Percentiles rank a stretch among this genome's conserved stretches.
Evolutionary conservation across 2,797 vertebrate genomes (phyloP).

Genomic region (Pterois miles): DNA sequence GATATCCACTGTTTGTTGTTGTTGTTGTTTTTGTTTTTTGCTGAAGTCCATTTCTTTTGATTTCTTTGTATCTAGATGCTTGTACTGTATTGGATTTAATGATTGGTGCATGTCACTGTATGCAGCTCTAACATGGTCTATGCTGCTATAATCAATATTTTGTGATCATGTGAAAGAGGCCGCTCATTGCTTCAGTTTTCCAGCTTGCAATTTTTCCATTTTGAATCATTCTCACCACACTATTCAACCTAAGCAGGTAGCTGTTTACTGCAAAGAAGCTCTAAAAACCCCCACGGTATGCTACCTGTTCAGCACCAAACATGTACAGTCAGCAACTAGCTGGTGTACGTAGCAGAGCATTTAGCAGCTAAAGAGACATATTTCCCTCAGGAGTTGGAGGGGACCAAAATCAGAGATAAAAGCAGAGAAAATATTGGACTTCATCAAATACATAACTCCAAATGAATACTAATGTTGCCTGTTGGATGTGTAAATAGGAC

Average conservation of each 20-base stretch:
- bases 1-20: not conserved
- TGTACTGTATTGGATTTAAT: not conserved
- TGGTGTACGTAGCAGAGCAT: not conserved
- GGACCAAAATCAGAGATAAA: not conserved
- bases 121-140: not conserved
- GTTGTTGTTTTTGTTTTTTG: not conserved
- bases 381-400: not conserved
- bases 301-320: not conserved
- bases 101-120: not conserved
- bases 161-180: not conserved
- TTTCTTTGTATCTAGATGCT: not conserved
- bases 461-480: not conserved
- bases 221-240: not conserved
- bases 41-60: not conserved
- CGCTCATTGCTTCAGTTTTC: not conserved
- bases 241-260: not conserved
- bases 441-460: not conserved
- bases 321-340: not conserved
- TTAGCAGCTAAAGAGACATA: not conserved
- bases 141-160: not conserved
- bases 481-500: not conserved
- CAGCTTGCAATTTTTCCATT: not conserved
- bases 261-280: not conserved
- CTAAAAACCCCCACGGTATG: not conserved
- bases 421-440: not conserved